These are phyloP conservation scores for Phoebastria nigripes DNA, from an alignment of 2,797 vertebrate species.

Conservation along the genomic window DNA sequence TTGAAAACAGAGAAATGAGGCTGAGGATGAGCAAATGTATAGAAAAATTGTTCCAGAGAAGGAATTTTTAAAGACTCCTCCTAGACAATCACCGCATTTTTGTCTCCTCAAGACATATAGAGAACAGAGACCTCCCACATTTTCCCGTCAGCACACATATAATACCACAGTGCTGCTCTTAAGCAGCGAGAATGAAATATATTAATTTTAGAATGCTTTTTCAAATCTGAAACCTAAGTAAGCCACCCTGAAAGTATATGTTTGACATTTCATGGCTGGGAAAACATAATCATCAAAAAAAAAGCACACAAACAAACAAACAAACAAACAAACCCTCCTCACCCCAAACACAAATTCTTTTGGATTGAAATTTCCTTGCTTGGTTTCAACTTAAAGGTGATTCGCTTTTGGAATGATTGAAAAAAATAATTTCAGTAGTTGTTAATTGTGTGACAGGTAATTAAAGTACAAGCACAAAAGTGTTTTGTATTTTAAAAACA, in stretches of 20 bases:
- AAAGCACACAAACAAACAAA: not conserved
- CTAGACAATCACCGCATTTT: not conserved
- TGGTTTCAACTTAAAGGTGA: not conserved
- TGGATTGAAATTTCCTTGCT: not conserved
- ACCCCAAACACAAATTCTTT: not conserved
- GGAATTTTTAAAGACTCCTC: not conserved
- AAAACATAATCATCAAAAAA: not conserved
- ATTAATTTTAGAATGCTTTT: not conserved
- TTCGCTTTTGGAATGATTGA: not conserved
- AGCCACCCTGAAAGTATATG: not conserved
- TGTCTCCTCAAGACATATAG: not conserved
- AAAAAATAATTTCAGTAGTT: not conserved
- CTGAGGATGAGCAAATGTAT: not conserved
- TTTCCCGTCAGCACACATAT: not conserved
- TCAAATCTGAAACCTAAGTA: not conserved
- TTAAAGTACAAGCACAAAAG: not conserved
- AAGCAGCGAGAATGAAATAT: not conserved
- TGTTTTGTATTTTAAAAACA: not conserved
- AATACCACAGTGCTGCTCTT: not conserved
- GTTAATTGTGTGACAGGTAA: not conserved
- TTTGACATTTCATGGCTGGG: not conserved
- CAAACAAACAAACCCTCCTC: accelerated
- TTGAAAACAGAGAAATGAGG: not conserved
- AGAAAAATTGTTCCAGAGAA: not conserved
- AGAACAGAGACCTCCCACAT: not conserved